phyloP scores from a whole-genome alignment of 2,797 vertebrate genomes.

The Spondyliosoma cantharus region DNA sequence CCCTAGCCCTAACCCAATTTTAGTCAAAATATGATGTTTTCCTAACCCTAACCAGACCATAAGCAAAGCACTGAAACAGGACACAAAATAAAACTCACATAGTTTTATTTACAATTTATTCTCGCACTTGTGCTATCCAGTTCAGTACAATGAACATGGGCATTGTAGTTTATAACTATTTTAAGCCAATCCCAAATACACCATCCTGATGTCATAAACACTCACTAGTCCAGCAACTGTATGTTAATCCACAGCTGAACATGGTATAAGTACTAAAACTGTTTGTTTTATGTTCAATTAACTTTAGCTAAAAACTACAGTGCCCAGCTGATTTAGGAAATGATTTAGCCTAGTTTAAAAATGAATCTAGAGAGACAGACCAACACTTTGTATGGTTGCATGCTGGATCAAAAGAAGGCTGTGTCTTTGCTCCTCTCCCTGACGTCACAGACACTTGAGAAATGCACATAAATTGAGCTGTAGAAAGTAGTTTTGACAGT shows the following conservation, averaged over 20 bases:
- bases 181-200: not conserved
- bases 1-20: too few relatives aligned
- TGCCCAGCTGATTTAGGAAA: not conserved
- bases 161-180: not conserved
- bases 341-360: not conserved
- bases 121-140: not conserved
- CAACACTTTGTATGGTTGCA: not conserved
- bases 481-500: constrained; percentile 1
- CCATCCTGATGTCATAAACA: not conserved
- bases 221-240: not conserved
- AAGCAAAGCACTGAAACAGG: too few relatives aligned
- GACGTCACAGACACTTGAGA: not conserved
- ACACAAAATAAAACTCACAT: too few relatives aligned
- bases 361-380: not conserved
- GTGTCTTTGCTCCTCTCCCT: not conserved
- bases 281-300: too few relatives aligned
- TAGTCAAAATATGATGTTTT: too few relatives aligned
- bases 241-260: not conserved
- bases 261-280: not conserved
- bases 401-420: not conserved
- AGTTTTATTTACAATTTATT: too few relatives aligned
- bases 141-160: not conserved
- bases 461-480: not conserved
- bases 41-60: too few relatives aligned
- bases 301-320: not conserved